phyloP scores from a whole-genome alignment of 2,888 invertebrate genomes.

The Drosophila picticornis region DNA sequence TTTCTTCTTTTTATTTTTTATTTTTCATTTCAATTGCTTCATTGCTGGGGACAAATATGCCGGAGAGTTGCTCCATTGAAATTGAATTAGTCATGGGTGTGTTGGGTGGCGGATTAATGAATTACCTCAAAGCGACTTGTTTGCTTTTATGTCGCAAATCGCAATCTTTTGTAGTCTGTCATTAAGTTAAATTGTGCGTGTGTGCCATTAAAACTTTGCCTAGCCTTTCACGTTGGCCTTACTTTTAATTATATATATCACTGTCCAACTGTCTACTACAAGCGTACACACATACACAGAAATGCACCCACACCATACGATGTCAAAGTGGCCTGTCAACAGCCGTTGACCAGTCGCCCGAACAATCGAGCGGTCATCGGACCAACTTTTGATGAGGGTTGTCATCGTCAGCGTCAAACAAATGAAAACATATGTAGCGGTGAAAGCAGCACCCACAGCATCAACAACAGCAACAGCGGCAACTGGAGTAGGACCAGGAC shows the following conservation, averaged over 20 bases:
- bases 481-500: background rate
- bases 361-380: conserved; percentile 76
- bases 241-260: conserved; percentile 78
- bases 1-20: background rate
- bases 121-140: conserved; percentile 74
- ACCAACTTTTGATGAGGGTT: conserved; percentile 80
- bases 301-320: conserved; percentile 18
- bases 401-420: conserved; percentile 78
- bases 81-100: conserved; percentile 32
- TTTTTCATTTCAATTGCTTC: conserved; percentile 24
- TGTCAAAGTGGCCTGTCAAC: conserved; percentile 77
- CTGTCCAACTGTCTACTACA: conserved; percentile 29
- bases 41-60: conserved; percentile 23
- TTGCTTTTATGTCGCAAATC: conserved; percentile 66
- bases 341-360: conserved; percentile 73
- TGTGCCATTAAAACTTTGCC: conserved; percentile 69
- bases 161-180: conserved; percentile 69
- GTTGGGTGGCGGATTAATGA: conserved; percentile 64
- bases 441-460: conserved; percentile 51
- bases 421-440: conserved; percentile 80
- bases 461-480: conserved; percentile 6
- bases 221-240: conserved; percentile 40
- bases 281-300: conserved; percentile 17
- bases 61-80: conserved; percentile 31
- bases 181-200: conserved; percentile 77